Conservation (phyloP, 2,888 invertebrate genomes). For the Drosophila buzzatii region DNA sequence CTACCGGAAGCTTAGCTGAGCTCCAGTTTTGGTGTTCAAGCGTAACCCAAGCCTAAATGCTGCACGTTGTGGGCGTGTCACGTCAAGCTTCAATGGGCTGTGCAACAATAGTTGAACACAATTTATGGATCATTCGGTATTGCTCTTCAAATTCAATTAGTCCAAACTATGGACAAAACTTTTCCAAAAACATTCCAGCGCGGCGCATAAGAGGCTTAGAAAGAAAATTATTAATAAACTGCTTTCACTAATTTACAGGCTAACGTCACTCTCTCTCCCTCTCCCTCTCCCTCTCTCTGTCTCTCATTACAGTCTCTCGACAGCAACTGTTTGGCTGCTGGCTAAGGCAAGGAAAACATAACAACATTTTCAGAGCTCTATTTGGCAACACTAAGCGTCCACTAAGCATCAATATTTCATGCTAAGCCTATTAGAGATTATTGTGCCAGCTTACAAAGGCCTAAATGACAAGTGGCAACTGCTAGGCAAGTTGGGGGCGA, state of each 20-base stretch:
- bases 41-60: slow-evolving; percentile 29
- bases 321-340: neutral
- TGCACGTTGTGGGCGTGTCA: slow-evolving; percentile 55
- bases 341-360: slow-evolving; percentile 15
- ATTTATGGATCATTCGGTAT: slow-evolving; percentile 44
- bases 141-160: slow-evolving; percentile 57
- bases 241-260: slow-evolving; percentile 71
- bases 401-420: slow-evolving; percentile 77
- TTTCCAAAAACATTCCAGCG: slow-evolving; percentile 24
- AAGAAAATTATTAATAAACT: slow-evolving; percentile 68
- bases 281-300: no score
- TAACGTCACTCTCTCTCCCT: slow-evolving; percentile 5
- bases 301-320: no score
- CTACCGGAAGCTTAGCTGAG: slow-evolving; percentile 11
- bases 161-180: slow-evolving; percentile 36
- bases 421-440: slow-evolving; percentile 77
- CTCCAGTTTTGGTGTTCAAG: slow-evolving; percentile 66
- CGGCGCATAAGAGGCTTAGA: slow-evolving; percentile 63
- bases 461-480: slow-evolving; percentile 67
- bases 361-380: slow-evolving; percentile 55
- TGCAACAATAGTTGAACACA: slow-evolving; percentile 21
- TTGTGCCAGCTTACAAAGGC: slow-evolving; percentile 74
- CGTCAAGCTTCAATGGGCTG: slow-evolving; percentile 45
- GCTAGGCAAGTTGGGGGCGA: slow-evolving; percentile 4
- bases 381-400: slow-evolving; percentile 75